Evolutionary conservation across 64 coral and sea anemone genomes (phyloP).

Genomic region (Stylophora pistillata): DNA sequence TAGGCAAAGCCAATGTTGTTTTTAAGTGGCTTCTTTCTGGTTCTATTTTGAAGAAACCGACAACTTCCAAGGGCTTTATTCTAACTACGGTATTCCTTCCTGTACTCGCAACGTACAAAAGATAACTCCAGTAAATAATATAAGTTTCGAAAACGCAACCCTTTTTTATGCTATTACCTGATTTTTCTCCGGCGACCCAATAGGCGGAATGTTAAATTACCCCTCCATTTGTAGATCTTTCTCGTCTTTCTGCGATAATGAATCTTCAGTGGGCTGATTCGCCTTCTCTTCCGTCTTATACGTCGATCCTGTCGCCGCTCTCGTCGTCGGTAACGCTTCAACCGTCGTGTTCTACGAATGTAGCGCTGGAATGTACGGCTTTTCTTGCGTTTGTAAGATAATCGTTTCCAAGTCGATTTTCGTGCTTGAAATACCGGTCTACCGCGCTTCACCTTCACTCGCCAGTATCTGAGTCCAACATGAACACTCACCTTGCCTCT

Average conservation of each 20-base stretch:
- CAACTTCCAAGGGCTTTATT: too few species aligned
- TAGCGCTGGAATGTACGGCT: background rate
- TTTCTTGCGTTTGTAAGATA: background rate
- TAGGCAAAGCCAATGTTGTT: too few species aligned
- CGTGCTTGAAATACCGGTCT: background rate
- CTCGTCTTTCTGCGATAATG: conserved; percentile 2
- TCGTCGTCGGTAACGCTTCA: conserved; percentile 5
- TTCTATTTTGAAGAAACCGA: too few species aligned
- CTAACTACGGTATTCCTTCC: too few species aligned
- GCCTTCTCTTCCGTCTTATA: background rate
- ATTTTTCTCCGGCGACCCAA: conserved; percentile 19
- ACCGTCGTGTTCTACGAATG: background rate
- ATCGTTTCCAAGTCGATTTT: background rate
- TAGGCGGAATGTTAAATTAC: conserved; percentile 7
- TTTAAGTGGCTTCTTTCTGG: too few species aligned
- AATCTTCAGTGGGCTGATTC: conserved; percentile 3
- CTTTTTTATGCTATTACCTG: background rate
- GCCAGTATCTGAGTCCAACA: background rate
- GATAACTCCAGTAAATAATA: background rate
- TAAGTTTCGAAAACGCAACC: background rate
- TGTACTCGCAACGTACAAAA: background rate
- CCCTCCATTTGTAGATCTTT: background rate
- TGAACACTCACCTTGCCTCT: background rate
- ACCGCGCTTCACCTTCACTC: background rate
- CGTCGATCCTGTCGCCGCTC: background rate